phyloP scores from a whole-genome alignment of 2,113 vertebrate genomes.

The Sander lucioperca region DNA sequence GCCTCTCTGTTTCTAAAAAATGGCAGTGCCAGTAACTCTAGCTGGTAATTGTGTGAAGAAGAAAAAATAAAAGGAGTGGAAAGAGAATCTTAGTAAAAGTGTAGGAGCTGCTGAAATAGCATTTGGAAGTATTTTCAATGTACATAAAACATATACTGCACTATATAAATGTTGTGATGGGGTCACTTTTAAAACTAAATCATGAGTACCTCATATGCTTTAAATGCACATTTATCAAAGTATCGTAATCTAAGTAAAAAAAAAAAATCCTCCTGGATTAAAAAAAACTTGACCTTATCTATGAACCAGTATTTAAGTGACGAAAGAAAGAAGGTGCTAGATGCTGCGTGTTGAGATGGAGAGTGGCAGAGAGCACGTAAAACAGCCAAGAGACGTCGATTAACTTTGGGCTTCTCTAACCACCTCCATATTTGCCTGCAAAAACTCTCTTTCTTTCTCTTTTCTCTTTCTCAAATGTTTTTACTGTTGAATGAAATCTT shows the following conservation, averaged over 20 bases:
- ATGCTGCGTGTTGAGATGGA: constrained; percentile 10
- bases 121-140: constrained; percentile 10
- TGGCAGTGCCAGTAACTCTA: constrained; percentile 41
- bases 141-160: constrained; percentile 7
- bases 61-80: constrained; percentile 3
- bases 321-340: not conserved
- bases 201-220: not conserved
- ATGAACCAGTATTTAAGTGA: constrained; percentile 8
- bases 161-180: not conserved
- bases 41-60: constrained; percentile 31
- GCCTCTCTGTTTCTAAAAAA: constrained; percentile 49
- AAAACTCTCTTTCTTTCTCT: constrained; percentile 24
- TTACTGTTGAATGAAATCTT: constrained; percentile 18
- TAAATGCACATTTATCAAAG: constrained; percentile 6
- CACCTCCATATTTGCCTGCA: constrained; percentile 36
- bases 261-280: no score
- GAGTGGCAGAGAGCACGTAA: constrained; percentile 39
- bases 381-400: constrained; percentile 32
- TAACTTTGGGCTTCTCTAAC: constrained; percentile 48
- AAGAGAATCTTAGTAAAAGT: not conserved
- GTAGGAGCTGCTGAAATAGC: constrained; percentile 4
- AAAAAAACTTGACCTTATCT: not conserved
- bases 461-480: not conserved
- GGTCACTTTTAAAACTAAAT: constrained; percentile 11
- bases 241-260: not conserved